These are phyloP conservation scores for Machaerirhynchus nigripectus DNA, from an alignment of 2,113 vertebrate genomes.

Conservation along the genomic window DNA sequence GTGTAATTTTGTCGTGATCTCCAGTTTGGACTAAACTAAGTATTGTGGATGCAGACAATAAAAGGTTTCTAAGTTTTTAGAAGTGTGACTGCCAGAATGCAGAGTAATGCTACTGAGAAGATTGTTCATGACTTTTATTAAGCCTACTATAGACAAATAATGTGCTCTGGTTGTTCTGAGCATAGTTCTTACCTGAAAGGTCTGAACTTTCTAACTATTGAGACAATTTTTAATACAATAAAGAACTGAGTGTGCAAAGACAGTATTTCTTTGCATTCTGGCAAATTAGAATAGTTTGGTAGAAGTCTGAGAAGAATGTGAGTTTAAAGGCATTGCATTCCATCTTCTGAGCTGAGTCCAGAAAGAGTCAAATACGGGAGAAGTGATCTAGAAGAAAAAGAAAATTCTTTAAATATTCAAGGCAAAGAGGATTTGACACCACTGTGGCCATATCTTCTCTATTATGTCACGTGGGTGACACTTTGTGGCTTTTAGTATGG, in stretches of 20 bases:
- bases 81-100: not conserved
- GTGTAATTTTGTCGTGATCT: not conserved
- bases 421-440: not conserved
- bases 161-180: not conserved
- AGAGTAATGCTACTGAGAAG: not conserved
- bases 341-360: not conserved
- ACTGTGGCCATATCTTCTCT: not conserved
- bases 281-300: not conserved
- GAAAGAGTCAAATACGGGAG: not conserved
- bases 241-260: not conserved
- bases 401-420: not conserved
- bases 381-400: not conserved
- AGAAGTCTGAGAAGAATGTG: not conserved
- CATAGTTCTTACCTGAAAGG: not conserved
- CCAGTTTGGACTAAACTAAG: not conserved
- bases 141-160: not conserved
- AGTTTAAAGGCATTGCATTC: not conserved
- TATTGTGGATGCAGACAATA: not conserved
- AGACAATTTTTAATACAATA: not conserved
- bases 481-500: not conserved
- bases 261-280: not conserved
- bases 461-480: fast-evolving
- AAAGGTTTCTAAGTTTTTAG: not conserved
- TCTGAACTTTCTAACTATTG: not conserved
- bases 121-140: not conserved